Evolutionary conservation across 2,797 vertebrate species (phyloP).

Genomic region (Lindbergichthys nudifrons): DNA sequence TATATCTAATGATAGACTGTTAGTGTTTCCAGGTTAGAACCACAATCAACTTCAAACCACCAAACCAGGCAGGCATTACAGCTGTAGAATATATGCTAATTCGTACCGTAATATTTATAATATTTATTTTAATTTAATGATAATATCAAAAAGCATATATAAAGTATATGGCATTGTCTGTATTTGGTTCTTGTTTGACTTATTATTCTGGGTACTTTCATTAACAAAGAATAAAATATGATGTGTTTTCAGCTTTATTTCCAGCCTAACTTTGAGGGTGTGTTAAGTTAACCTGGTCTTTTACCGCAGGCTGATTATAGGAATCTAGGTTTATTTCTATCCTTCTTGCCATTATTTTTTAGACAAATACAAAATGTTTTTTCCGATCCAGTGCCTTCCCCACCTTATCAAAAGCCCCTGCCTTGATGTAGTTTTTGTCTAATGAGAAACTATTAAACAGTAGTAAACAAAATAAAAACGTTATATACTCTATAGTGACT

Average conservation of each 20-base stretch:
- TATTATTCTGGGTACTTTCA: conserved; percentile 8
- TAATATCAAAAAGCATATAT: not conserved
- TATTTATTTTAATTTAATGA: too few species aligned
- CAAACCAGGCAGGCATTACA: conserved; percentile 22
- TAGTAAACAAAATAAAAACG: conserved; percentile 38
- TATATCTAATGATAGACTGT: conserved; percentile 18
- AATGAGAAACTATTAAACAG: conserved; percentile 40
- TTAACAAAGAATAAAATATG: not conserved
- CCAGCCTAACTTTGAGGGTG: conserved; percentile 7
- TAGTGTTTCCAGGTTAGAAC: conserved; percentile 51
- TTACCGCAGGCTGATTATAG: conserved; percentile 1
- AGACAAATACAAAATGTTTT: conserved; percentile 41
- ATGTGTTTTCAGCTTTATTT: conserved; percentile 20
- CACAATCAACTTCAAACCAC: conserved; percentile 27
- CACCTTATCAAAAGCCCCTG: conserved; percentile 32
- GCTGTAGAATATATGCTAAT: conserved; percentile 13
- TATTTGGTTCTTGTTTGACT: not conserved
- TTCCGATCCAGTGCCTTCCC: conserved; percentile 81
- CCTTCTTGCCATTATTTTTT: conserved; percentile 25
- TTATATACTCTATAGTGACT: conserved; percentile 58
- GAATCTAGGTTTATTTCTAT: not conserved
- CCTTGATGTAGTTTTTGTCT: conserved; percentile 31
- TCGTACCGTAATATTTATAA: conserved; percentile 1
- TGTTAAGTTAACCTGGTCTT: conserved; percentile 20
- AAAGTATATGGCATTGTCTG: not conserved